Evolutionary conservation across 2,113 vertebrate genomes (phyloP), one percentile per base, ranked within the genome.

Genomic region (Platanista minor): DNA sequence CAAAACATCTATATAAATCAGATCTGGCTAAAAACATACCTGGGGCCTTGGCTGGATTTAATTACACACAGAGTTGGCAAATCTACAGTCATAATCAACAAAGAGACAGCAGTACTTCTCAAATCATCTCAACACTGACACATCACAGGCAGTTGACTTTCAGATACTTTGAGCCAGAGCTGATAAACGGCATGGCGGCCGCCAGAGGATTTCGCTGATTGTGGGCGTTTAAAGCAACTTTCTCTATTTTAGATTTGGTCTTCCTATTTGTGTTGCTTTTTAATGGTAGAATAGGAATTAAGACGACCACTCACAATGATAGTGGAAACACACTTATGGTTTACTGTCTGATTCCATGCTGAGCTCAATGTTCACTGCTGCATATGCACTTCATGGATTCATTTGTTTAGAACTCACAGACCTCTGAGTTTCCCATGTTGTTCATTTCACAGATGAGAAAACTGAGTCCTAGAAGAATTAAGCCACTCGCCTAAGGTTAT

Each of bases 1-100:
- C 46, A 97, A 97, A 97, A 87, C 46, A 97, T 93, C 91, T 87
- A 97, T 62, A 87, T 97, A 94, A 31, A 96, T 18, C 83, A 86
- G 43, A 91, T 59, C 33, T 84, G 82, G 41, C 92, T 94, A 92
- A 97, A 91, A 90, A 93, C 86, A 94, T 66, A 91, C 62, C 6
- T 66, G 61, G 93, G 86, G 59, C 41, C 49, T 96, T 59, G 27
- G 59, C 29, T 96, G 94, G 17, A 80, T 96, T 94, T 87, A 94
- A 98, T 97, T 80, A 90, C 4, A 83, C 31, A 23, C 1, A 29
- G 7, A 57, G 8, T 66, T 74, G 87, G 96, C 64, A 96, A 88
- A 92, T 36, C 61, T 39, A 69, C 1, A 95, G 46, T 67, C 4
- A 9, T 67, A 25, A 77, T 82, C 91, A 54, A 90, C 81, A 59